Evolutionary conservation across 2,113 vertebrate genomes (phyloP).

Genomic region (Leucosticte australis): DNA sequence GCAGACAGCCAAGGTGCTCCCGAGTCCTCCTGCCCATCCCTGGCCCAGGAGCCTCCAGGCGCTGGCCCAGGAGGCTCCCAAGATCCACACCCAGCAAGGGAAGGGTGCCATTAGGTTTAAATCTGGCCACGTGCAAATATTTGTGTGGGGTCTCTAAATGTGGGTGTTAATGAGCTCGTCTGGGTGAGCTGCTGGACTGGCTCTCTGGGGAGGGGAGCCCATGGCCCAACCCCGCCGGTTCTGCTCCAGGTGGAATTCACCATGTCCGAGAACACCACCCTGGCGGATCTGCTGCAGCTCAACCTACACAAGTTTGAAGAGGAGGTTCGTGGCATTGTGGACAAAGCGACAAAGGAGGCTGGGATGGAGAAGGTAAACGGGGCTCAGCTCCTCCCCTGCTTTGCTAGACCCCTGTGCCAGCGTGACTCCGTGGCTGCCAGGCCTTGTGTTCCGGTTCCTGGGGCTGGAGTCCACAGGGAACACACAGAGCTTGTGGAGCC

Average conservation of each 20-base stretch:
- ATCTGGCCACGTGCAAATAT: background rate
- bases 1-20: conserved; percentile 73
- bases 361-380: conserved; percentile 77
- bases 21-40: background rate
- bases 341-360: conserved; percentile 75
- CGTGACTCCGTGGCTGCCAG: background rate
- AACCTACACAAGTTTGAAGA: conserved; percentile 76
- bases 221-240: fast-evolving
- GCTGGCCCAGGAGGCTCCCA: background rate
- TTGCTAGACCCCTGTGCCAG: background rate
- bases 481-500: fast-evolving
- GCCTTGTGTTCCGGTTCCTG: fast-evolving
- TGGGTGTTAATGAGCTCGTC: background rate
- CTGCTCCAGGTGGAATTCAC: conserved; percentile 76
- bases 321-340: conserved; percentile 74
- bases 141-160: background rate
- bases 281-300: conserved; percentile 72
- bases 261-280: conserved; percentile 74
- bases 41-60: background rate
- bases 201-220: fast-evolving
- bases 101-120: background rate
- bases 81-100: background rate
- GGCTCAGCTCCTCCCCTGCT: background rate
- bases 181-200: background rate
- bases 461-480: background rate